phyloP scores from a whole-genome alignment of 2,888 invertebrate genomes.

The Phasia obesa region DNA sequence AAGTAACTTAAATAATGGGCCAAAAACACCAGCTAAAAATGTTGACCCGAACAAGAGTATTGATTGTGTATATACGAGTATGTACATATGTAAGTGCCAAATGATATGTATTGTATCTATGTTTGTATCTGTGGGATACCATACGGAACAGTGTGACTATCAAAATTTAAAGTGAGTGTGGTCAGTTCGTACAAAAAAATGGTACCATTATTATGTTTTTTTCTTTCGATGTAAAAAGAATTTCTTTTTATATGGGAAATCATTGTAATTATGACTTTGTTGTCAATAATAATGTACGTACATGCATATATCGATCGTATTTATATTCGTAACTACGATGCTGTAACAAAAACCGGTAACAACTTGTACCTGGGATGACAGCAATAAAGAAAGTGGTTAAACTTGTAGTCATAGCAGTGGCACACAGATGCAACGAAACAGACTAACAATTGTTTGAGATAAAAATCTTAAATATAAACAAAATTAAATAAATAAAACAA shows the following conservation, averaged over 20 bases:
- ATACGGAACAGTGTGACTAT: no score
- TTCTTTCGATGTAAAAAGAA: slow-evolving; percentile 13
- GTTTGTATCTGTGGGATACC: no score
- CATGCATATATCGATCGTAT: no score
- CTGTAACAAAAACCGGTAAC: slow-evolving; percentile 43
- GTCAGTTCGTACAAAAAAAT: slow-evolving; percentile 36
- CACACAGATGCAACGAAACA: neutral
- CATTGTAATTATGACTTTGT: slow-evolving; percentile 16
- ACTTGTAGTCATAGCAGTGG: slow-evolving; percentile 64
- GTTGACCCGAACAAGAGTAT: neutral
- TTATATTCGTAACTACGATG: slow-evolving; percentile 7
- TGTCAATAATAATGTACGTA: neutral
- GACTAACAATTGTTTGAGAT: neutral
- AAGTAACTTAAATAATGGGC: no score
- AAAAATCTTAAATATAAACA: neutral
- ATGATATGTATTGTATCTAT: neutral
- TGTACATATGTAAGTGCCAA: neutral
- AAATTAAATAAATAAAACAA: neutral
- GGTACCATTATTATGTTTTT: neutral
- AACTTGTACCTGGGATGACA: slow-evolving; percentile 10
- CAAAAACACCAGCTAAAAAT: slow-evolving; percentile 29
- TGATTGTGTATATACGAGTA: no score
- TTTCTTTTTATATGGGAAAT: slow-evolving; percentile 15
- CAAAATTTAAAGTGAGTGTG: no score
- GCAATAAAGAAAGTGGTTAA: slow-evolving; percentile 73